Conservation (phyloP, 2,888 invertebrate species). For the Campopleginae sp. region DNA sequence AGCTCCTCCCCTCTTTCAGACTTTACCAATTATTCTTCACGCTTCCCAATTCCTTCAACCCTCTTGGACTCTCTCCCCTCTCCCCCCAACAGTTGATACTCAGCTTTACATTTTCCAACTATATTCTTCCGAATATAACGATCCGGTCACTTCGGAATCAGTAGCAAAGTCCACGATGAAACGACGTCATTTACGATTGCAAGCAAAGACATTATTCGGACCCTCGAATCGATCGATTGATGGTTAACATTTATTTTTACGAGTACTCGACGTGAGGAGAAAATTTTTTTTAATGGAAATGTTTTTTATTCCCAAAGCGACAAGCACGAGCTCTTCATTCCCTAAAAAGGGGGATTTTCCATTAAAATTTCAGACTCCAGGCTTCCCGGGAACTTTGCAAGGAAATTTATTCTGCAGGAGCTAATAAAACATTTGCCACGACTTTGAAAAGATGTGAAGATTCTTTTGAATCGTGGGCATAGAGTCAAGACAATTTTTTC, state of each 20-base stretch:
- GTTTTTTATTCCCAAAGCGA: not conserved
- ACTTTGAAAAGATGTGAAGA: not conserved
- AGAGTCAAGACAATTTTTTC: not conserved
- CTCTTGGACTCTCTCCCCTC: not conserved
- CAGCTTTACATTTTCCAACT: constrained; percentile 3
- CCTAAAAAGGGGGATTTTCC: not conserved
- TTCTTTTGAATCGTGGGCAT: not conserved
- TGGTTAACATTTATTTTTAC: not conserved
- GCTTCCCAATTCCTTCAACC: not conserved
- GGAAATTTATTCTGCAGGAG: not conserved
- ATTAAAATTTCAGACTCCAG: not conserved
- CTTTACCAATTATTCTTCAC: not conserved
- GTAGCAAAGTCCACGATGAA: not conserved
- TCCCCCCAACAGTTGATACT: not conserved
- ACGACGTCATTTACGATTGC: not conserved
- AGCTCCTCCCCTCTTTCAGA: constrained; percentile 35
- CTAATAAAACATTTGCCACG: constrained; percentile 12
- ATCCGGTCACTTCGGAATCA: not conserved
- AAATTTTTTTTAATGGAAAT: not conserved
- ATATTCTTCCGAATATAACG: not conserved
- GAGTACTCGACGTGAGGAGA: not conserved
- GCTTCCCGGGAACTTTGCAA: not conserved
- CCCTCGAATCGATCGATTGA: not conserved
- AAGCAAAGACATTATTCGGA: not conserved
- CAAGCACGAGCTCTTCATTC: not conserved